phyloP scores from a whole-genome alignment of 2,113 vertebrate genomes.

The Platycercus adscitus region DNA sequence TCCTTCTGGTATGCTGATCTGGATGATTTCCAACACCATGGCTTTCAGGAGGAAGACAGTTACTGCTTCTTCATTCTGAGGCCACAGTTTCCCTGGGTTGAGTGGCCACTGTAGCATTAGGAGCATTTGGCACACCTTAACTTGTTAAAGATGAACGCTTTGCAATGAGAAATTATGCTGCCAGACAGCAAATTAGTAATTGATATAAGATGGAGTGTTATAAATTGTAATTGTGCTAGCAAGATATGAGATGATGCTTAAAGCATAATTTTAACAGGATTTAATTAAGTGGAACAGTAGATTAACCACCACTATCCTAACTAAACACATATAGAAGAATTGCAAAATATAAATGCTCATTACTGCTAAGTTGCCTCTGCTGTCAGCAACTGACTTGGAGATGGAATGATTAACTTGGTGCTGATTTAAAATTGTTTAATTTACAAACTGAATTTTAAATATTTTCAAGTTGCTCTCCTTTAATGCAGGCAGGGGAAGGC shows the following conservation, averaged over 20 bases:
- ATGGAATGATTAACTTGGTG: neutral
- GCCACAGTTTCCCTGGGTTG: accelerated
- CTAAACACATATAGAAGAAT: neutral
- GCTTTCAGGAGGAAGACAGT: neutral
- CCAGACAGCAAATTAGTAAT: neutral
- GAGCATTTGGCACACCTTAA: neutral
- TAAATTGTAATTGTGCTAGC: neutral
- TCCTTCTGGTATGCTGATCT: neutral
- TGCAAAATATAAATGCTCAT: neutral
- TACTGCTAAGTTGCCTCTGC: neutral
- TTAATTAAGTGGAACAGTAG: conserved; percentile 18
- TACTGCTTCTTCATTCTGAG: neutral
- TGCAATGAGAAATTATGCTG: neutral
- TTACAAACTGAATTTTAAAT: neutral
- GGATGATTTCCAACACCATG: neutral
- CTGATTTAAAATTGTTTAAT: neutral
- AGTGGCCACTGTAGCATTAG: neutral
- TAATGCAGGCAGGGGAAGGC: neutral
- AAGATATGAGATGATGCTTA: neutral
- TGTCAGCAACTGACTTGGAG: neutral
- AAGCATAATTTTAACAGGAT: neutral
- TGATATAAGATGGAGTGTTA: neutral
- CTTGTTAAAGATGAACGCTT: neutral
- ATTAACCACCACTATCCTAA: neutral
- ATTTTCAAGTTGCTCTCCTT: neutral